phyloP scores from a whole-genome alignment of 1,140 invertebrate species.

The Drosophila hydei region DNA sequence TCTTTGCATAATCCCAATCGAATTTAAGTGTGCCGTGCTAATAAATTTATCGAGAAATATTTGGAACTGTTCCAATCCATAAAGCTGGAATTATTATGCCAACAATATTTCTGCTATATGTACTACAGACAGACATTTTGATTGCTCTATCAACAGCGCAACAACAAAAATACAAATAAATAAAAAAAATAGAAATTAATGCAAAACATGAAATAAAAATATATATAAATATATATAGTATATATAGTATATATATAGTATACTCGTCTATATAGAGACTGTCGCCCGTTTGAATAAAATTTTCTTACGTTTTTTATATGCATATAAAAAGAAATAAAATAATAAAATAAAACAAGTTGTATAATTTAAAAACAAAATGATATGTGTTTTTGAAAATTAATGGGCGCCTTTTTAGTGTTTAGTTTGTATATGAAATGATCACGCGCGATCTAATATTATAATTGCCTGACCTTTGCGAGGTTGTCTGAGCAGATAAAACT shows the following conservation, averaged over 20 bases:
- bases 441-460: constrained; percentile 53
- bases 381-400: constrained; percentile 69
- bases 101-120: constrained; percentile 26
- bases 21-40: constrained; percentile 66
- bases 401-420: constrained; percentile 58
- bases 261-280: constrained; percentile 3
- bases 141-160: constrained; percentile 41
- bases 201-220: constrained; percentile 50
- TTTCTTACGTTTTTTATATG: constrained; percentile 56
- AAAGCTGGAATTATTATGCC: constrained; percentile 71
- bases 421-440: constrained; percentile 55
- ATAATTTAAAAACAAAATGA: constrained; percentile 72
- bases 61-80: constrained; percentile 76
- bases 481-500: constrained; percentile 15
- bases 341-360: constrained; percentile 45
- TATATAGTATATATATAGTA: background rate
- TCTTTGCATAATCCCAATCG: constrained; percentile 42
- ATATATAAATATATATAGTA: background rate
- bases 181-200: constrained; percentile 8
- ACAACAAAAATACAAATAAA: background rate
- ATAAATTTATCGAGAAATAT: constrained; percentile 57
- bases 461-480: constrained; percentile 39
- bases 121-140: constrained; percentile 34
- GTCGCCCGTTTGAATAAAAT: constrained; percentile 37
- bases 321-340: constrained; percentile 17